Conservation (phyloP, 2,113 vertebrate species). For the Pelobates fuscus region DNA sequence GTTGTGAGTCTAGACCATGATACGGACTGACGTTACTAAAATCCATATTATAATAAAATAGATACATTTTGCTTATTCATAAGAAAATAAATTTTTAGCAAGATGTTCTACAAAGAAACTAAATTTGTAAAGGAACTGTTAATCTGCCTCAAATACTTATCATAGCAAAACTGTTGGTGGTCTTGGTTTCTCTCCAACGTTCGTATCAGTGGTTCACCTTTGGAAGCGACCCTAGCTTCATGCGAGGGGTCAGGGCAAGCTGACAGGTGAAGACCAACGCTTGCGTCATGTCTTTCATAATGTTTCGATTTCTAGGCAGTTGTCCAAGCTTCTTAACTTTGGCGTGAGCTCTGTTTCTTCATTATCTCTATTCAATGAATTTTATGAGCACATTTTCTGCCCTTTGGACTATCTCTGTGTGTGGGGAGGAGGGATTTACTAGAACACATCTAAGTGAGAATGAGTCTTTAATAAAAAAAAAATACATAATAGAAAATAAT, state of each 20-base stretch:
- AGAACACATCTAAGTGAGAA: background rate
- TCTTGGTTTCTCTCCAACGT: constrained; percentile 16
- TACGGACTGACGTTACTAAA: too few relatives aligned
- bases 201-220: background rate
- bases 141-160: too few relatives aligned
- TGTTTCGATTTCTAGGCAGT: rapidly evolving
- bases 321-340: background rate
- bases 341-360: background rate
- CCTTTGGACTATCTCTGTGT: background rate
- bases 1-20: too few relatives aligned
- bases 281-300: background rate
- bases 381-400: constrained; percentile 11
- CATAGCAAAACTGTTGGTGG: background rate
- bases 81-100: too few relatives aligned
- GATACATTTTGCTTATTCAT: too few relatives aligned
- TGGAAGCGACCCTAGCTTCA: rapidly evolving
- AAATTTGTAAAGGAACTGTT: too few relatives aligned
- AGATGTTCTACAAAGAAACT: too few relatives aligned
- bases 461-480: background rate
- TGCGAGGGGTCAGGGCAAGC: background rate
- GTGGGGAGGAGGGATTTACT: background rate
- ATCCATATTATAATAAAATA: too few relatives aligned
- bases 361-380: constrained; percentile 6
- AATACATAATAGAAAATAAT: background rate
- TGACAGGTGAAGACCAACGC: constrained; percentile 39